Evolutionary conservation across 2,888 invertebrate species (phyloP).

Genomic region (Sericinus montela): DNA sequence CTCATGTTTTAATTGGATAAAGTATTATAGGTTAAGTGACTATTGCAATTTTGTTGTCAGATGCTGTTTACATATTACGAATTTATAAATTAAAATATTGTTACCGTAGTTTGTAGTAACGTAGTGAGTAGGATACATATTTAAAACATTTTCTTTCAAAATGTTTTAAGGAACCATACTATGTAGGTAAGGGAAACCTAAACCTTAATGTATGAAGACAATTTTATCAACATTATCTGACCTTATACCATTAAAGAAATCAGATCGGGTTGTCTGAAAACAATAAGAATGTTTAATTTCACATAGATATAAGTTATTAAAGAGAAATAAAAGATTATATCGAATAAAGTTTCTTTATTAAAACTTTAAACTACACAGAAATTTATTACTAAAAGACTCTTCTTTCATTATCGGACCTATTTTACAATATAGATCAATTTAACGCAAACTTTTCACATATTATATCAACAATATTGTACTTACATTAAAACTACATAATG

Average conservation of each 20-base stretch:
- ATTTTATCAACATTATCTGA: background rate
- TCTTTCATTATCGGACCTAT: slow-evolving; percentile 56
- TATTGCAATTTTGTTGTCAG: slow-evolving; percentile 38
- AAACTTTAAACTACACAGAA: slow-evolving; percentile 74
- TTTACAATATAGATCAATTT: slow-evolving; percentile 62
- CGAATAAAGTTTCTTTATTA: slow-evolving; percentile 71
- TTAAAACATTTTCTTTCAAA: slow-evolving; percentile 28
- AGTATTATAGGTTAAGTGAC: slow-evolving; percentile 48
- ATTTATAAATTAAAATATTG: slow-evolving; percentile 67
- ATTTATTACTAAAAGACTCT: slow-evolving; percentile 58
- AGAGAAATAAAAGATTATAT: slow-evolving; percentile 36
- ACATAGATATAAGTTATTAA: slow-evolving; percentile 17
- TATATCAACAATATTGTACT: slow-evolving; percentile 74
- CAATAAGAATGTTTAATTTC: slow-evolving; percentile 32
- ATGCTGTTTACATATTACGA: slow-evolving; percentile 62
- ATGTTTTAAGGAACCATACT: slow-evolving; percentile 23
- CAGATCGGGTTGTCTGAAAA: background rate
- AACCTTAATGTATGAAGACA: background rate
- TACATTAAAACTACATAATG: slow-evolving; percentile 62
- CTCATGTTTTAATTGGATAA: slow-evolving; percentile 42
- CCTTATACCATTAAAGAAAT: background rate
- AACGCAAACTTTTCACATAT: slow-evolving; percentile 57
- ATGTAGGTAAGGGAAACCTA: background rate
- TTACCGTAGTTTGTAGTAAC: slow-evolving; percentile 64
- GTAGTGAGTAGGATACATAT: slow-evolving; percentile 47